These are phyloP conservation scores for Azemiops feae DNA, from an alignment of 2,113 vertebrate genomes.

Conservation along the genomic window DNA sequence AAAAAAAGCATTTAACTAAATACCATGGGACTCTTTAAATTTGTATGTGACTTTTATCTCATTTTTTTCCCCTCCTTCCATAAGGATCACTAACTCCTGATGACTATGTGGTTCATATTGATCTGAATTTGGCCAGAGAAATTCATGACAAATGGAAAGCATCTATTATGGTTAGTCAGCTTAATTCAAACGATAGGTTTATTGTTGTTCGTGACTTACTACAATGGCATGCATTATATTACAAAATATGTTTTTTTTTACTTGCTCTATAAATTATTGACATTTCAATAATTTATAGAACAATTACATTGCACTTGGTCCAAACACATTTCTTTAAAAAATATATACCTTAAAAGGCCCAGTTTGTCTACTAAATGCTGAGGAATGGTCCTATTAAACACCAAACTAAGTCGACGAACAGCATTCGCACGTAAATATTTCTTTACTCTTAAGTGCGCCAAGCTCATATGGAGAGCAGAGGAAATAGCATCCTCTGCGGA, in stretches of 20 bases:
- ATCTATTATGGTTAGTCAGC: slow-evolving; percentile 84
- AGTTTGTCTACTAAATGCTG: no score
- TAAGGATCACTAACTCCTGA: slow-evolving; percentile 83
- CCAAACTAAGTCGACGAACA: no score
- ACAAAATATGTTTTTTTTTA: background rate
- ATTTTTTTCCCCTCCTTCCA: slow-evolving; percentile 42
- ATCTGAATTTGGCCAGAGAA: slow-evolving; percentile 88
- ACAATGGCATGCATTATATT: background rate
- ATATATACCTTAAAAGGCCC: background rate
- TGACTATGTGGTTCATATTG: slow-evolving; percentile 90
- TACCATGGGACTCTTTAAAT: background rate
- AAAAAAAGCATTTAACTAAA: background rate
- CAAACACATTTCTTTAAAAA: background rate
- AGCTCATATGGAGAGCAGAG: no score
- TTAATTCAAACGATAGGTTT: slow-evolving; percentile 28
- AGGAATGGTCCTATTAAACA: no score
- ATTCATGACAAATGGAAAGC: slow-evolving; percentile 98
- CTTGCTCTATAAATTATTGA: background rate
- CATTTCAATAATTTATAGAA: background rate
- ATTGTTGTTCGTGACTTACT: background rate
- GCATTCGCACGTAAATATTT: no score
- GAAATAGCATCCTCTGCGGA: no score
- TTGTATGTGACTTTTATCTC: slow-evolving; percentile 22
- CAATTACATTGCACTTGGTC: background rate
- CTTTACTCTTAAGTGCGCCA: no score